Conservation (phyloP, 2,113 vertebrate species). For the Onychostoma macrolepis region DNA sequence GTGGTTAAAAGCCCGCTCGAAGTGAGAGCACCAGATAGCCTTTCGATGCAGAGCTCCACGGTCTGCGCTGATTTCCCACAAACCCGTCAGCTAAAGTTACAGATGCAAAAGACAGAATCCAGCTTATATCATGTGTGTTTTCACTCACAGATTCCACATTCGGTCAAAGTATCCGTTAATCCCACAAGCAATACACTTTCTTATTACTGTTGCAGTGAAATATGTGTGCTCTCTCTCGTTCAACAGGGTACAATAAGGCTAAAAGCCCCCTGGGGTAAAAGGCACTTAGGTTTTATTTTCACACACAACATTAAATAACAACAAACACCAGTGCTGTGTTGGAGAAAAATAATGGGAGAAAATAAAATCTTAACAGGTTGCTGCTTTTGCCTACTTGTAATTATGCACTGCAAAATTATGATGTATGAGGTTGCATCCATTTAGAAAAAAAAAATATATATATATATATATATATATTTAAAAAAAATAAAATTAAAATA, state of each 20-base stretch:
- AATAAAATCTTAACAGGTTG: background rate
- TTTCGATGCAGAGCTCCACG: conserved; percentile 60
- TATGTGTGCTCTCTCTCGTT: conserved; percentile 11
- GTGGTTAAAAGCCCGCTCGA: conserved; percentile 40
- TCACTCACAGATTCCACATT: conserved; percentile 53
- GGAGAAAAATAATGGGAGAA: background rate
- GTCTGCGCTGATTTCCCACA: conserved; percentile 67
- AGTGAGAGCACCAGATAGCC: conserved; percentile 58
- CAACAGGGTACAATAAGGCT: background rate
- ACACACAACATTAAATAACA: conserved; percentile 11
- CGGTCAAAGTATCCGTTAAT: conserved; percentile 52
- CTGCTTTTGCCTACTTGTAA: background rate
- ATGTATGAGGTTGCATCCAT: background rate
- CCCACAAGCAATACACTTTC: conserved; percentile 57
- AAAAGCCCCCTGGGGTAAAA: conserved; percentile 25
- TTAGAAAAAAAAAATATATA: background rate
- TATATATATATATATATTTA: background rate
- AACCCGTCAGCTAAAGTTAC: conserved; percentile 69
- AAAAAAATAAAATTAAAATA: no score
- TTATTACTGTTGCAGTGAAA: conserved; percentile 44
- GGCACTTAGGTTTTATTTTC: background rate
- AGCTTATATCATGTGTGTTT: conserved; percentile 63
- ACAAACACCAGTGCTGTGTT: background rate
- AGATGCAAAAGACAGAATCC: conserved; percentile 68
- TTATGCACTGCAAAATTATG: background rate